phyloP scores from a whole-genome alignment of 1,140 invertebrate species.

The Drosophila hydei region DNA sequence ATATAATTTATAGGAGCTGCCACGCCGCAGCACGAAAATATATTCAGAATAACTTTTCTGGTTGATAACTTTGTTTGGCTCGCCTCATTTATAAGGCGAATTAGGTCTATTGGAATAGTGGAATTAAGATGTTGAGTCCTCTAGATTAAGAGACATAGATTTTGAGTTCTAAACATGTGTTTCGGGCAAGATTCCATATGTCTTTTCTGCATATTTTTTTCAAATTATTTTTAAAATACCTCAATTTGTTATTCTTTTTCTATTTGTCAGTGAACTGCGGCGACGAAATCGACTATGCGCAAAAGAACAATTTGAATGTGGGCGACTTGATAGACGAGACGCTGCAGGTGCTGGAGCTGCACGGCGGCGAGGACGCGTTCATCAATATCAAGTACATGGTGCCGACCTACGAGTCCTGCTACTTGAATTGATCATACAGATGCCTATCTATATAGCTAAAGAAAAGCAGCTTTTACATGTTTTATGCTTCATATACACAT shows the following conservation, averaged over 20 bases:
- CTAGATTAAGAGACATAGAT: too few relatives aligned
- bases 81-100: too few relatives aligned
- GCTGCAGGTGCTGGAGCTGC: slow-evolving; percentile 93
- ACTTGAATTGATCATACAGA: slow-evolving; percentile 63
- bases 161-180: too few relatives aligned
- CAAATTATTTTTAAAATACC: too few relatives aligned
- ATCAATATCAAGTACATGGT: slow-evolving; percentile 99
- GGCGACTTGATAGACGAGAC: slow-evolving; percentile 96
- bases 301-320: slow-evolving; percentile 90
- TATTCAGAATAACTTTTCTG: too few relatives aligned
- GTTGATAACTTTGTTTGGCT: too few relatives aligned
- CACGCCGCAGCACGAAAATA: too few relatives aligned
- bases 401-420: slow-evolving; percentile 93
- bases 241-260: neutral
- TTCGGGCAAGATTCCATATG: too few relatives aligned
- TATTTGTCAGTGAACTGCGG: slow-evolving; percentile 85
- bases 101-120: too few relatives aligned
- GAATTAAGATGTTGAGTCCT: too few relatives aligned
- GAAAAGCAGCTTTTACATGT: slow-evolving; percentile 31
- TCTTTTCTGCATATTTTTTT: too few relatives aligned
- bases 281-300: slow-evolving; percentile 87
- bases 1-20: too few relatives aligned
- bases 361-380: slow-evolving; percentile 98
- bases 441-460: neutral
- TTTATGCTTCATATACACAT: slow-evolving; percentile 34